Conservation (phyloP, 2,113 vertebrate genomes). For the Corydoras sp. region DNA sequence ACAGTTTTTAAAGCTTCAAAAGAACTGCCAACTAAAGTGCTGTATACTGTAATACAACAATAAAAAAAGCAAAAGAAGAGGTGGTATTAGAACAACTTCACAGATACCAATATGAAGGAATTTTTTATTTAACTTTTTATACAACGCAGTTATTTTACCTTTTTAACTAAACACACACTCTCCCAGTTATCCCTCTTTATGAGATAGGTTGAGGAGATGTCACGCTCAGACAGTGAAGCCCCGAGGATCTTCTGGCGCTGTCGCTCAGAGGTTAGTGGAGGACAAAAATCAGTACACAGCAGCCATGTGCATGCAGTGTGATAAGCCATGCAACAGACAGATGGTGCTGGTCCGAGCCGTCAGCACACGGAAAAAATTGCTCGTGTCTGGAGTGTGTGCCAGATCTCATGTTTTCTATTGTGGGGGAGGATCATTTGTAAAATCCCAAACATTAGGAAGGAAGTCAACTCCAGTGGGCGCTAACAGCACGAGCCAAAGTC, state of each 20-base stretch:
- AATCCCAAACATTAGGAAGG: not conserved
- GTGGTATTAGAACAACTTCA: no score
- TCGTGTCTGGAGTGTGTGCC: conserved; percentile 15
- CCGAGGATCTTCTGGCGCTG: conserved; percentile 35
- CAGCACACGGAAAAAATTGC: not conserved
- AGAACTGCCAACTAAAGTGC: not conserved
- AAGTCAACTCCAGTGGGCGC: not conserved
- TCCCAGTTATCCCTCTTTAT: conserved; percentile 35
- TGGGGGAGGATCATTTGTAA: not conserved
- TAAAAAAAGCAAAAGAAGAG: no score
- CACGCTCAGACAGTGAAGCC: conserved; percentile 38
- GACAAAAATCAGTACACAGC: conserved; percentile 13
- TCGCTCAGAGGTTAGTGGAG: conserved; percentile 21
- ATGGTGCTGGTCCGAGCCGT: conserved; percentile 18
- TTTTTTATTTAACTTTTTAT: no score
- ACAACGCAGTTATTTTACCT: no score
- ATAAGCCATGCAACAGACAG: conserved; percentile 36
- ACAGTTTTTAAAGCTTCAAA: not conserved
- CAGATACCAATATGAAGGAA: no score
- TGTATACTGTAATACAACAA: no score
- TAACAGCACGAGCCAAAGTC: not conserved
- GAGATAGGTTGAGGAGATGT: conserved; percentile 49
- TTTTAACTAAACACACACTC: not conserved
- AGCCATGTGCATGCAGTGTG: conserved; percentile 36
- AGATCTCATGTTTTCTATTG: not conserved